Conservation (phyloP, 2,113 vertebrate species). For the Otis tarda region DNA sequence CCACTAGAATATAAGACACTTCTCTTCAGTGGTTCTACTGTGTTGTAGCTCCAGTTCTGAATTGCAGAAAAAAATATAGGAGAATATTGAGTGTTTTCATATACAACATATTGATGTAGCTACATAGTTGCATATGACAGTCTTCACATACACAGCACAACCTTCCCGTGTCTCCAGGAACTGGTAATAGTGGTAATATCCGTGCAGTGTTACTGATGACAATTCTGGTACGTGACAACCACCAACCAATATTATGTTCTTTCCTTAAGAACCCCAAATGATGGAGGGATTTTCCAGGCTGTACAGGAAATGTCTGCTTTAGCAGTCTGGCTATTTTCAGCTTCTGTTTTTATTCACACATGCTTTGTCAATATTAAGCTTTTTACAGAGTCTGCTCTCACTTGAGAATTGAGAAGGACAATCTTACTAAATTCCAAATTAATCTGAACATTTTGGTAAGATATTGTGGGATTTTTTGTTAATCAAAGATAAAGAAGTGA, state of each 20-base stretch:
- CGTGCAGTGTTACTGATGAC: background rate
- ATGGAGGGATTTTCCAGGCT: background rate
- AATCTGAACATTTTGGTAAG: background rate
- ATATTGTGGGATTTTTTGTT: background rate
- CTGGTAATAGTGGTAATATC: background rate
- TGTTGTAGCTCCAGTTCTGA: background rate
- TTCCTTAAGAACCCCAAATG: background rate
- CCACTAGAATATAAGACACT: background rate
- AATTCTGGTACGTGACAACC: background rate
- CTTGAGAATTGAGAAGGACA: background rate
- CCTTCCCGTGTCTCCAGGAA: background rate
- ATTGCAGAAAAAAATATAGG: background rate
- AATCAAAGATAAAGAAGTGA: background rate
- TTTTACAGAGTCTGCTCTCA: background rate
- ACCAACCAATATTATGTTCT: background rate
- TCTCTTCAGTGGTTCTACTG: background rate
- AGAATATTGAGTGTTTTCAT: background rate
- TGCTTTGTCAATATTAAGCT: background rate
- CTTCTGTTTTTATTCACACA: background rate
- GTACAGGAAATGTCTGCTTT: background rate
- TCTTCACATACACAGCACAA: background rate
- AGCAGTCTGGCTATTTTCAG: background rate
- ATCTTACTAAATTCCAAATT: background rate
- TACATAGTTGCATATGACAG: background rate
- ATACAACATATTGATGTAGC: background rate